Base-by-base conservation (phyloP, 2,113 vertebrate genomes). In the Lampris incognitus region DNA sequence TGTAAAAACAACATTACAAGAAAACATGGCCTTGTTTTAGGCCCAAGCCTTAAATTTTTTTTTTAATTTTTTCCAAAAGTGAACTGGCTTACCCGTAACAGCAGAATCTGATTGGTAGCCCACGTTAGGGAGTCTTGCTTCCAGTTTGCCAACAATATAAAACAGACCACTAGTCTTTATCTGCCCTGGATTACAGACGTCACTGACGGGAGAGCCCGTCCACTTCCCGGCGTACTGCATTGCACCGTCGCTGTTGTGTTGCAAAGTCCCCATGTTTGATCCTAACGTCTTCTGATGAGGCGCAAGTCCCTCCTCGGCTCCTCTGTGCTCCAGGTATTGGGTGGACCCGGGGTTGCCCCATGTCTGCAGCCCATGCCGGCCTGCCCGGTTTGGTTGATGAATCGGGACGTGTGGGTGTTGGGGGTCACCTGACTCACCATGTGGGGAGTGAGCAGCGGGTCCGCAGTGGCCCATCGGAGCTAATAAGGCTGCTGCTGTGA, bases 121-220 rank as follows among this genome's bases (percentile, higher is more conserved):
- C 9, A 3, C 0, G 5, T 42, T 42, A 4, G 39, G 61, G 6
- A 1, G 0, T 62, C 40, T 72, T 1, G 44, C 2, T 36, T 82
- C 56, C 1, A 83, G 71, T 3, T 75, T 66, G 7, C 77, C 88
- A 0, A n/a, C 4, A 0, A 85, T 40, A n/a, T 73, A 75, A 69
- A 92, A 87, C 48, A 46, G 78, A 0, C 88, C 89, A 1, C 13
- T 41, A 4, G 52, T 73, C 2, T 54, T n/a, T 0, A 86, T 51
- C 1, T 24, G 0, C 0, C 87, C 89, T 1, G 10, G 1, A 11
- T 3, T 56, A 2, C 91, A 90, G 42, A 58, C 61, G 4, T 70
- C 6, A 4, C n/a, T 0, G 1, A 1, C 37, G 4, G 63, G 5
- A 0, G 50, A 9, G 9, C 3, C 4, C 3, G 1, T 3, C 60